Evolutionary conservation across 2,888 invertebrate species (phyloP), one percentile per base, ranked within the genome.

Genomic region (Tenthredo livida): DNA sequence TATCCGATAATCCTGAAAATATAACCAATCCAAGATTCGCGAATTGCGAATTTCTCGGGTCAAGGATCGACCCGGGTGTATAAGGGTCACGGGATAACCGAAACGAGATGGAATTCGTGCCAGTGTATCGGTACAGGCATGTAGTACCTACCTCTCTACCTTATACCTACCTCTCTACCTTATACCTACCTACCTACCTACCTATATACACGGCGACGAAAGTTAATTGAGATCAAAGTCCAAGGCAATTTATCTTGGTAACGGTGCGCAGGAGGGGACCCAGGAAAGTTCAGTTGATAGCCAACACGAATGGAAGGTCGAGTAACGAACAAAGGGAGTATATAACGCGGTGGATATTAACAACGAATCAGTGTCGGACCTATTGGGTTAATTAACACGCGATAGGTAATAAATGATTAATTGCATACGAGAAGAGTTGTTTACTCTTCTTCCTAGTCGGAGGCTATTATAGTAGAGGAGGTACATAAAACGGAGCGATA

Each of bases 151-250:
- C 50, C 50, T n/a, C n/a, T n/a, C 67, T 67, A 25, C n/a, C 21
- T n/a, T n/a, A n/a, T 65, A 29, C 21, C 65, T 21, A 21, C 43
- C n/a, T n/a, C 50, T n/a, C 67, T 67, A 25, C n/a, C 21, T 65
- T n/a, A n/a, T n/a, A n/a, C n/a, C 50, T n/a, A 54, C 54, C 67
- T 67, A 25, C n/a, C 21, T 65, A 29, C 21, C 65, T 21, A 21
- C 43, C n/a, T n/a, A 75, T n/a, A 75, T 29, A 61, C 40, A 43
- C 37, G 33, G 25, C 80, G 80, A 65, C 80, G 65, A 82, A 65
- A 67, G 65, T 82, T 82, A 82, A 82, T 82, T 82, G 65, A 61
- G 82, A 82, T 82, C 82, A 82, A 67, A 82, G 82, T 82, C 58
- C 82, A 40, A 82, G 25, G 82, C 65, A 65, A 82, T 82, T 82